These are phyloP conservation scores for Stylophora pistillata DNA, from an alignment of 64 coral and sea anemone genomes.

Conservation along the genomic window DNA sequence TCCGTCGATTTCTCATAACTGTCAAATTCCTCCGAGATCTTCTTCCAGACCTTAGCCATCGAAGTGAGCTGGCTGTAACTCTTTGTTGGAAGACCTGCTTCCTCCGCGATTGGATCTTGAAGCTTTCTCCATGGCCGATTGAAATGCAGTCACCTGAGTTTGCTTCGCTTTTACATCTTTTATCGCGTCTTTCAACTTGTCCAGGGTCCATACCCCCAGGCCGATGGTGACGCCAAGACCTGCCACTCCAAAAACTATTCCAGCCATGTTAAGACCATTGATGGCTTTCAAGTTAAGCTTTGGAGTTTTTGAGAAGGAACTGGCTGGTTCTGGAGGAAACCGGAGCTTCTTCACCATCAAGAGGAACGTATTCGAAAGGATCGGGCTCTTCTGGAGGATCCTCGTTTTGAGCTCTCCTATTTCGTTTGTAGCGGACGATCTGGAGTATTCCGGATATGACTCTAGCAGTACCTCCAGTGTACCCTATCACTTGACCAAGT, in stretches of 20 bases:
- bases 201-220: slow-evolving; percentile 48
- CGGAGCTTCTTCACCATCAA: background rate
- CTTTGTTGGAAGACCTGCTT: slow-evolving; percentile 28
- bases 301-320: slow-evolving; percentile 25
- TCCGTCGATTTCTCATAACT: slow-evolving; percentile 22
- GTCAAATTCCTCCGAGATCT: slow-evolving; percentile 34
- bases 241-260: slow-evolving; percentile 31
- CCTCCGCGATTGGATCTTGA: slow-evolving; percentile 5
- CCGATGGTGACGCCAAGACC: slow-evolving; percentile 45
- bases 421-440: slow-evolving; percentile 22
- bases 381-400: background rate
- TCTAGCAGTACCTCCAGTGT: background rate
- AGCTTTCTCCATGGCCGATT: slow-evolving; percentile 36
- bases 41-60: slow-evolving; percentile 34
- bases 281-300: slow-evolving; percentile 16
- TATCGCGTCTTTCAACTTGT: slow-evolving; percentile 42
- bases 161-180: slow-evolving; percentile 41
- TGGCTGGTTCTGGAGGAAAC: slow-evolving; percentile 11
- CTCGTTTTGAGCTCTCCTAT: slow-evolving; percentile 6
- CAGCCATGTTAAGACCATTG: slow-evolving; percentile 31
- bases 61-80: slow-evolving; percentile 17
- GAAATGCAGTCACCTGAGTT: slow-evolving; percentile 27
- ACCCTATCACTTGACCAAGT: background rate
- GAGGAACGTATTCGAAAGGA: slow-evolving; percentile 33
- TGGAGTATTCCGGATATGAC: background rate